Conservation (phyloP, 2,888 invertebrate species). For the Steromphala cineraria region DNA sequence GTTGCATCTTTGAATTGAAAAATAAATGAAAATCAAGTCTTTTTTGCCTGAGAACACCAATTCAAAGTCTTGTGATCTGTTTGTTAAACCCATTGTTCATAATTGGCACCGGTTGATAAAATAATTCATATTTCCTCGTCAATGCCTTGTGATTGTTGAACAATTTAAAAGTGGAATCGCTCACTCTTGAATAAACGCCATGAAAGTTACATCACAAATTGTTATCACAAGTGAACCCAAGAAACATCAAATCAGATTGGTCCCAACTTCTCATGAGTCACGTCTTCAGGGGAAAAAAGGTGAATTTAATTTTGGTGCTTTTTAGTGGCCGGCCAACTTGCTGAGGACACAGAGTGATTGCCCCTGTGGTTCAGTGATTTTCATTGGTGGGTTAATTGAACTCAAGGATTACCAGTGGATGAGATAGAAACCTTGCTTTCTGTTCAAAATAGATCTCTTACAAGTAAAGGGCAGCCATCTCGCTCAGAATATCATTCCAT, state of each 20-base stretch:
- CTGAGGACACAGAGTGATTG: neutral
- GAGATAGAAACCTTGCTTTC: neutral
- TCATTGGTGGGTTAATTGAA: slow-evolving; percentile 9
- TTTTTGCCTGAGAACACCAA: too few relatives aligned
- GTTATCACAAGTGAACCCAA: neutral
- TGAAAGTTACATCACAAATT: neutral
- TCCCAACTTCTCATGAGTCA: slow-evolving; percentile 7
- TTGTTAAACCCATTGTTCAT: too few relatives aligned
- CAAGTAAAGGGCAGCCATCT: too few relatives aligned
- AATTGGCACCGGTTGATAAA: too few relatives aligned
- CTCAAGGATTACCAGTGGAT: neutral
- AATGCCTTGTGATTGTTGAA: too few relatives aligned
- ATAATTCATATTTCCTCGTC: too few relatives aligned
- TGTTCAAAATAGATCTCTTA: too few relatives aligned
- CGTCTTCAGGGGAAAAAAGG: neutral
- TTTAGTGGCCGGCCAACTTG: neutral
- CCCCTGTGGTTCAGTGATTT: slow-evolving; percentile 12
- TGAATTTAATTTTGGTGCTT: slow-evolving; percentile 18
- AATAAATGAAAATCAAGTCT: too few relatives aligned
- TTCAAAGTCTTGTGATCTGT: too few relatives aligned
- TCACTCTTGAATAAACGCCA: neutral
- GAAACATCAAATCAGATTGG: neutral
- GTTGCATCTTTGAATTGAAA: too few relatives aligned
- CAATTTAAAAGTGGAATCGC: too few relatives aligned
- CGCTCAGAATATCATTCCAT: too few relatives aligned